A percentile compares a stretch with the other conserved stretches of the same genome.
phyloP scores from a whole-genome alignment of 2,113 vertebrate genomes.

The Chaetorhynchus papuensis region DNA sequence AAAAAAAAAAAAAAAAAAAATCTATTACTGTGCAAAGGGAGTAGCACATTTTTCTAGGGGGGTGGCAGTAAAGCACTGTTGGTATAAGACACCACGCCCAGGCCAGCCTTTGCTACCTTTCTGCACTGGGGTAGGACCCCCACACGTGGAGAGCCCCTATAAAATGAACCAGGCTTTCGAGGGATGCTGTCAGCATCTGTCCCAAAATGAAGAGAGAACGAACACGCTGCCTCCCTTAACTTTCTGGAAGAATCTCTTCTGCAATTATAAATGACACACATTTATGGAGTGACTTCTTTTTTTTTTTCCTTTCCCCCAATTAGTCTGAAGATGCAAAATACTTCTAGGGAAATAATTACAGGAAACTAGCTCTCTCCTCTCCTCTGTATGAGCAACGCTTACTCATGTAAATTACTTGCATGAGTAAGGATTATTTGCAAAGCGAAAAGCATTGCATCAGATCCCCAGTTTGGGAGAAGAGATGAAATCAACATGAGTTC shows the following conservation, averaged over 20 bases:
- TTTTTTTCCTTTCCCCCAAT: not conserved
- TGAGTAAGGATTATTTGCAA: slow-evolving; percentile 59
- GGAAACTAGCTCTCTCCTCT: slow-evolving; percentile 36
- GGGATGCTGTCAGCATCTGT: not conserved
- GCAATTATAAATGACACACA: not conserved
- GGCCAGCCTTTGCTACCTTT: not conserved
- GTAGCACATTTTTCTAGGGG: not conserved
- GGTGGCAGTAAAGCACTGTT: not conserved
- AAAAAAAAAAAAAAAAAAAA: not conserved
- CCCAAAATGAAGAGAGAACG: not conserved
- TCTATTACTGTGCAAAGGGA: not conserved
- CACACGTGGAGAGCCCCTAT: fast-evolving
- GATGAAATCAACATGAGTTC: slow-evolving; percentile 7
- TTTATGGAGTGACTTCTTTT: not conserved
- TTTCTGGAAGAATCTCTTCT: slow-evolving; percentile 22
- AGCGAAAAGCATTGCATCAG: slow-evolving; percentile 49
- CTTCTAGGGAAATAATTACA: slow-evolving; percentile 45
- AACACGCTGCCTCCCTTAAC: not conserved
- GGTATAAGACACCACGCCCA: fast-evolving
- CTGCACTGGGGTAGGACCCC: not conserved
- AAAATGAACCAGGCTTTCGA: fast-evolving
- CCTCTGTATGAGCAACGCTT: slow-evolving; percentile 34
- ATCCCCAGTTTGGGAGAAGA: slow-evolving; percentile 19
- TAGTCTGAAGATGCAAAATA: slow-evolving; percentile 53
- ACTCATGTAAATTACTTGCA: slow-evolving; percentile 54